Conservation (phyloP, 2,797 vertebrate genomes). For the Alcedo quadribrachys region DNA sequence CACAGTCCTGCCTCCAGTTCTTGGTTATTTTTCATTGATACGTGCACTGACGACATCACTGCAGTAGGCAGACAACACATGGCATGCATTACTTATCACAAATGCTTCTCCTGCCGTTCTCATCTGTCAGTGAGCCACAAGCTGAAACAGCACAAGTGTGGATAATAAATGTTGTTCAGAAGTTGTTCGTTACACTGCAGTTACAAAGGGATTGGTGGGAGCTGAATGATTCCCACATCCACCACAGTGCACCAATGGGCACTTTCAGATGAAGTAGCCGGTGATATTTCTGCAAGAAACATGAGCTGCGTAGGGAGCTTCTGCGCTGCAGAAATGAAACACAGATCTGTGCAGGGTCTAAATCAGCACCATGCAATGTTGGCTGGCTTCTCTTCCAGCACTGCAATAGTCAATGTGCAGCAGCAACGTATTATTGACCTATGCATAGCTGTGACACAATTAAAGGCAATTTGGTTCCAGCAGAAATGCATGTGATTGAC, state of each 20-base stretch:
- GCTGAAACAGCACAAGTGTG: not conserved
- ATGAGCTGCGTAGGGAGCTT: not conserved
- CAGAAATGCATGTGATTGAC: slow-evolving; percentile 62
- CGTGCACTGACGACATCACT: not conserved
- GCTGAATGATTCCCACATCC: not conserved
- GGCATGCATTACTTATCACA: not conserved
- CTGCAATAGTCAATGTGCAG: slow-evolving; percentile 11
- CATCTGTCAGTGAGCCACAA: not conserved
- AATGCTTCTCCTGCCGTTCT: not conserved
- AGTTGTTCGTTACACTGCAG: not conserved
- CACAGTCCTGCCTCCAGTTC: not conserved
- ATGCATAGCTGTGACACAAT: slow-evolving; percentile 44
- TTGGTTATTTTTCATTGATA: not conserved
- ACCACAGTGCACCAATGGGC: not conserved
- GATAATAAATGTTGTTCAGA: not conserved
- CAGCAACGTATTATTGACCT: slow-evolving; percentile 57
- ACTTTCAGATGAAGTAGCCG: not conserved
- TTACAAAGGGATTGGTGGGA: not conserved
- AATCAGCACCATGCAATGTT: not conserved
- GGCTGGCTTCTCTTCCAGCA: slow-evolving; percentile 29
- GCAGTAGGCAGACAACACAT: not conserved
- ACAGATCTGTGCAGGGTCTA: not conserved
- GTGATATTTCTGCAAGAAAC: not conserved
- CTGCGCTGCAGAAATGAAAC: not conserved
- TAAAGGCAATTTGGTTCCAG: slow-evolving; percentile 67